Evolutionary conservation across 2,113 vertebrate genomes (phyloP), one percentile per base, ranked within the genome.

Genomic region (Edolisoma coerulescens): DNA sequence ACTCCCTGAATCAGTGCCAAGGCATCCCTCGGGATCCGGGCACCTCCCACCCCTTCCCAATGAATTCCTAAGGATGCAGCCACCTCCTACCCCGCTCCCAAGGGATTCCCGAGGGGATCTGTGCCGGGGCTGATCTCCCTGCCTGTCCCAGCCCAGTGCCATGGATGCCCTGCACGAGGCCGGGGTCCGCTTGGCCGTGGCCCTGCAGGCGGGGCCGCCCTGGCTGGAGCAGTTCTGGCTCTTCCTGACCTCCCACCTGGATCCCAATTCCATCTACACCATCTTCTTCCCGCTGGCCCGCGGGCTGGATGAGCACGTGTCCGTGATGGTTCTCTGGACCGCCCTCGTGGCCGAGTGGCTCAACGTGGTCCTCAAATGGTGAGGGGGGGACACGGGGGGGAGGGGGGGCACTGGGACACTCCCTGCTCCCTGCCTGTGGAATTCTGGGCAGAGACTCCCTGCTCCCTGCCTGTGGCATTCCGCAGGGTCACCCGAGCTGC

Each of bases 301-400:
- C 83, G 98, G 98, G 33, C 61, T 98, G 54, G 98, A 97, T 42
- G 96, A 92, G 28, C 97, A 90, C 13, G 96, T 98, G 33, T 99
- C 99, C 23, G 18, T 98, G 3, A 96, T 98, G 1, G 97, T 99
- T 14, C 95, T 99, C 11, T 99, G 99, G 99, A 95, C 96, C 5
- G 98, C 98, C 24, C 97, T 99, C 13, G 21, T 99, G 54, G 91
- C 99, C 0, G 99, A 99, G 90, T 99, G 99, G 99, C 89, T 99
- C 71, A 99, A 99, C 95, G 71, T 99, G 77, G 83, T 99, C 37
- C 97, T 98, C 60, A 99, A 99, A 98, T 99, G 99, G 99, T 99
- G 97, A 98, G 98, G 16, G 32, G 35, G 20, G 14, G 4, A 10
- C 11, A 1, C 1, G 53, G 61, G 3, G 5, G 2, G 53, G 3